A percentile compares a stretch with the other conserved stretches of the same genome.
phyloP scores from a whole-genome alignment of 2,888 invertebrate genomes.

The Tuta absoluta region DNA sequence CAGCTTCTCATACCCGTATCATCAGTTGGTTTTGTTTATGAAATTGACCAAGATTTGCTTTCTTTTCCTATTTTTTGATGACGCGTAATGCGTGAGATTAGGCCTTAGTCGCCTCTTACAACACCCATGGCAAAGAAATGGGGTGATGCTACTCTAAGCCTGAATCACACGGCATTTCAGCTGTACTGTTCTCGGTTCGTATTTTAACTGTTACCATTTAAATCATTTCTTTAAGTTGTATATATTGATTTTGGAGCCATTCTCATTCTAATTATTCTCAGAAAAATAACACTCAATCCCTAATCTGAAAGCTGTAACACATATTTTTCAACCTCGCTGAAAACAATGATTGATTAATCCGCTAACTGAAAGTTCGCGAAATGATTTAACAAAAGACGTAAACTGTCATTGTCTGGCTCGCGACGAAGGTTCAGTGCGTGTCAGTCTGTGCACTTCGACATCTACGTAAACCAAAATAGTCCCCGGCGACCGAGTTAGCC shows the following conservation, averaged over 20 bases:
- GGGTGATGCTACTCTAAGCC: too few species aligned
- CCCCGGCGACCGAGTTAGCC: constrained; percentile 79
- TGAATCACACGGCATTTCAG: too few species aligned
- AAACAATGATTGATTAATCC: constrained; percentile 13
- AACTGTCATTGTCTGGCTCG: constrained; percentile 47
- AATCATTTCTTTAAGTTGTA: too few species aligned
- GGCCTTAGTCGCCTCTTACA: too few species aligned
- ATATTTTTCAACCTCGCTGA: neutral
- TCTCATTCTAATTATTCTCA: neutral
- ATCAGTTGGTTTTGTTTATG: neutral
- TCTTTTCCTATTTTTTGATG: neutral
- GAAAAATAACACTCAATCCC: neutral
- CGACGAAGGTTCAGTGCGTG: constrained; percentile 68
- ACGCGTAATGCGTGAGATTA: neutral
- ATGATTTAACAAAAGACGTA: constrained; percentile 17
- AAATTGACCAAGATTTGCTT: neutral
- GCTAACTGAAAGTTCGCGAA: constrained; percentile 19
- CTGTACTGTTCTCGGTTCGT: neutral
- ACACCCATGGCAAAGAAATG: too few species aligned
- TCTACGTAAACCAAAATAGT: constrained; percentile 80
- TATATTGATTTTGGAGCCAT: too few species aligned
- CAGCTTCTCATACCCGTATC: neutral
- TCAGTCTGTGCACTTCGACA: constrained; percentile 76
- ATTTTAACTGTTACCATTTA: too few species aligned
- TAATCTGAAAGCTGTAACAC: neutral